Evolutionary conservation across 2,888 invertebrate species (phyloP), one percentile per base, ranked within the genome.

Genomic region (Peribatodes rhomboidaria): DNA sequence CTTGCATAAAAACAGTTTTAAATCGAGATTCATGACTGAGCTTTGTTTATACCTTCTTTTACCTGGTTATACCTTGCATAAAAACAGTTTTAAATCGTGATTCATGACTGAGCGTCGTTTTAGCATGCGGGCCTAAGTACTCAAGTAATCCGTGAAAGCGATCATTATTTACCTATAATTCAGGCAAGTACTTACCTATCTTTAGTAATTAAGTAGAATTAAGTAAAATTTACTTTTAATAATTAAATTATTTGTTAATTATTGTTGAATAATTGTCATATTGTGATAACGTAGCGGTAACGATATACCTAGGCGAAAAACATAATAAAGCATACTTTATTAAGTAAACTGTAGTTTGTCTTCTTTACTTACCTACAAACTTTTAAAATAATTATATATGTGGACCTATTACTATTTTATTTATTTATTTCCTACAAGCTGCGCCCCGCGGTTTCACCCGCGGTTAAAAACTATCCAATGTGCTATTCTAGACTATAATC

Each of bases 231-330:
- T 13, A 35, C 16, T 35, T 50, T 10, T 46, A 59, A 33, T 47
- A 41, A 47, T 46, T 62, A 55, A 62, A 59, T 44, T 62, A 69
- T 57, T 60, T 58, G 54, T 66, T 57, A 63, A 68, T 54, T 64
- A 49, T 49, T 61, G 58, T 67, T 58, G 44, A 61, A 60, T 61
- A 54, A 55, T 66, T 67, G 69, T 71, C 66, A 68, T 68, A 62
- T 71, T 73, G 72, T 73, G 72, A 73, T 73, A 73, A 60, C 56
- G 31, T 63, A 50, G 56, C 63, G 63, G 33, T 66, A 50, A 44
- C 11, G 37, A 57, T 42, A 41, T 10, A 20, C 10, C 44, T 46
- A 53, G 8, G 47, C 22, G 31, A 53, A 22, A n/a, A 39, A 53
- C 42, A 9, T 37, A 62, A 57, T 50, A 62, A 62, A 62, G 14